These are phyloP conservation scores for Orientallactaga sibirica DNA, from an alignment of 2,797 vertebrate genomes.

Conservation along the genomic window DNA sequence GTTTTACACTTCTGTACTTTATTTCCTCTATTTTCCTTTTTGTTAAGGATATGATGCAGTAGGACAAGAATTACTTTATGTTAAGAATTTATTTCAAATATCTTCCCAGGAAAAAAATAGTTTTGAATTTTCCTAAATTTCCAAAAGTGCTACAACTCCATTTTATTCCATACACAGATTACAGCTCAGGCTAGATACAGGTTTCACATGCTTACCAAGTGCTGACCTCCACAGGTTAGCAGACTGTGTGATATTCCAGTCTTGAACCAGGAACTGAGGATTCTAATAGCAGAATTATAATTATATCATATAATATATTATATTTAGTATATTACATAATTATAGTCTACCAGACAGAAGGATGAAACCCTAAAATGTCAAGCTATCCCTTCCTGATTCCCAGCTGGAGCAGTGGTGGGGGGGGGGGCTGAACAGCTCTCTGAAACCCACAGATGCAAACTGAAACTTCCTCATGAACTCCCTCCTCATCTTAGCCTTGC, in stretches of 20 bases:
- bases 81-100: neutral
- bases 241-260: neutral
- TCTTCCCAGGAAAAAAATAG: constrained; percentile 24
- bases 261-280: neutral
- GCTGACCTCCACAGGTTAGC: neutral
- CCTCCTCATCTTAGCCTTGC: neutral
- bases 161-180: neutral
- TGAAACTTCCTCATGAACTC: neutral
- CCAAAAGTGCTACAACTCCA: neutral
- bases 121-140: constrained; percentile 26
- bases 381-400: neutral
- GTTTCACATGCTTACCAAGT: neutral
- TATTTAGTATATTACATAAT: neutral
- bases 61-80: constrained; percentile 21
- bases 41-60: neutral
- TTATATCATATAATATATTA: no score
- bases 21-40: constrained; percentile 12
- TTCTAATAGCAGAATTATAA: neutral
- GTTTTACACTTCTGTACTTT: constrained; percentile 29
- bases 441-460: neutral
- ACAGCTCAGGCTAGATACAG: neutral
- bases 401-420: no score
- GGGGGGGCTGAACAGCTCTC: no score
- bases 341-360: neutral
- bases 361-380: neutral